A percentile compares a stretch with the other conserved stretches of the same genome.
Evolutionary conservation across 2,888 invertebrate genomes (phyloP).

Genomic region (Stenotaenia linearis): DNA sequence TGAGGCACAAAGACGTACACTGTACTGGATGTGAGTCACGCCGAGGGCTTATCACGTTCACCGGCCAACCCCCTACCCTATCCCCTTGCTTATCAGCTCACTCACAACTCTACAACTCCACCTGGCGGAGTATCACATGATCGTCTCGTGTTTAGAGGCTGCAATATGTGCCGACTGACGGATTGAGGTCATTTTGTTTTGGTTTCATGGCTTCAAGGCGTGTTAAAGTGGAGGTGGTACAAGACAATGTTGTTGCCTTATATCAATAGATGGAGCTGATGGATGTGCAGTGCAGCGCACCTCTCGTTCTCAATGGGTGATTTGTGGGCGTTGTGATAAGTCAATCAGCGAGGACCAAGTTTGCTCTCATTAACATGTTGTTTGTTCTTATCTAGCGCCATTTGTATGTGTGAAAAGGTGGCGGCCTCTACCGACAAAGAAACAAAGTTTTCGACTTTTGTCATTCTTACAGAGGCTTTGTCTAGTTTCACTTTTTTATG

Average conservation of each 20-base stretch:
- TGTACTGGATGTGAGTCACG: background rate
- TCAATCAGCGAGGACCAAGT: background rate
- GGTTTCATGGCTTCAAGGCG: background rate
- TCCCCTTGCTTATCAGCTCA: background rate
- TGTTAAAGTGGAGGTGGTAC: background rate
- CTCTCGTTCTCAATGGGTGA: background rate
- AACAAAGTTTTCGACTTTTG: background rate
- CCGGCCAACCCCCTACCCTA: background rate
- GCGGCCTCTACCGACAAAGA: background rate
- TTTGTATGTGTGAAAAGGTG: background rate
- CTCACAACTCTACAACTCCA: background rate
- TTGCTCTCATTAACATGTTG: background rate
- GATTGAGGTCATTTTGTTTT: background rate
- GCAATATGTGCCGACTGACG: background rate
- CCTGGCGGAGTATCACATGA: background rate
- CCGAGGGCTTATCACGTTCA: background rate
- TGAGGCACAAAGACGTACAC: background rate
- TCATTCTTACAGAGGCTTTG: background rate
- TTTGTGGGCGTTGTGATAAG: background rate
- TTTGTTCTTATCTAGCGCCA: background rate
- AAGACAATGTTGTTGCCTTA: background rate
- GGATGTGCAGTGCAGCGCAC: background rate
- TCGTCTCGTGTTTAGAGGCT: background rate
- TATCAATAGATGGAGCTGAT: background rate
- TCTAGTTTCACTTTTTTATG: background rate